A percentile compares a stretch with the other conserved stretches of the same genome.
These are phyloP conservation scores for Pristionchus arcanus DNA, from an alignment of 2,888 invertebrate genomes.

Conservation along the genomic window DNA sequence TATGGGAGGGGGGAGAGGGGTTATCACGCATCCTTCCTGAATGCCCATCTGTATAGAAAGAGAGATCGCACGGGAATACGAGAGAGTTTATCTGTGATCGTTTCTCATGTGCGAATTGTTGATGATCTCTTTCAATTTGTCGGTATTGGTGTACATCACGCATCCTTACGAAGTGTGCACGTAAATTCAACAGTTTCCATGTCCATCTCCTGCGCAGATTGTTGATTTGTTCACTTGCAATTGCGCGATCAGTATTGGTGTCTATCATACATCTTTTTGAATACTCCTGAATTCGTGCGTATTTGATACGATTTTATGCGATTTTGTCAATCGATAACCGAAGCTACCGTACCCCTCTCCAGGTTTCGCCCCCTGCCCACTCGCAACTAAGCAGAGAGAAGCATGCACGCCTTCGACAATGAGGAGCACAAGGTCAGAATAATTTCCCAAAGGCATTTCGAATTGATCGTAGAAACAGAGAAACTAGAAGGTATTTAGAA, in stretches of 20 bases:
- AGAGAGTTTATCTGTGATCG: neutral
- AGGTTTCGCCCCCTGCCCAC: neutral
- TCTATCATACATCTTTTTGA: too few species aligned
- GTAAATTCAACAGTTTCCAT: neutral
- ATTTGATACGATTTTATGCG: too few species aligned
- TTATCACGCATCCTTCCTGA: too few species aligned
- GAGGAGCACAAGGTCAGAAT: slow-evolving; percentile 40
- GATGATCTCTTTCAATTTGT: neutral
- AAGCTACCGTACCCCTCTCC: neutral
- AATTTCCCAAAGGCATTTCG: neutral
- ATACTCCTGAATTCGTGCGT: too few species aligned
- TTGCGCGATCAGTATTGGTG: too few species aligned
- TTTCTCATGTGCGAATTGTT: neutral
- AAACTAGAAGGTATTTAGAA: neutral
- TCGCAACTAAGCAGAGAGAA: neutral
- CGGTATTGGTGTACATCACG: too few species aligned
- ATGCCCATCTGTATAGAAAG: neutral
- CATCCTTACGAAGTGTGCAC: too few species aligned
- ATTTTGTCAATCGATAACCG: neutral
- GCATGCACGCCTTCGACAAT: slow-evolving; percentile 56
- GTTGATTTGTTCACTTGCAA: slow-evolving; percentile 9
- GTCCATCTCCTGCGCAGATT: neutral
- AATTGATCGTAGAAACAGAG: neutral
- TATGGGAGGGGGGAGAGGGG: too few species aligned
- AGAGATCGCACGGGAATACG: neutral